Evolutionary conservation across 1,140 invertebrate genomes (phyloP).

Genomic region (Lethrus apterus): DNA sequence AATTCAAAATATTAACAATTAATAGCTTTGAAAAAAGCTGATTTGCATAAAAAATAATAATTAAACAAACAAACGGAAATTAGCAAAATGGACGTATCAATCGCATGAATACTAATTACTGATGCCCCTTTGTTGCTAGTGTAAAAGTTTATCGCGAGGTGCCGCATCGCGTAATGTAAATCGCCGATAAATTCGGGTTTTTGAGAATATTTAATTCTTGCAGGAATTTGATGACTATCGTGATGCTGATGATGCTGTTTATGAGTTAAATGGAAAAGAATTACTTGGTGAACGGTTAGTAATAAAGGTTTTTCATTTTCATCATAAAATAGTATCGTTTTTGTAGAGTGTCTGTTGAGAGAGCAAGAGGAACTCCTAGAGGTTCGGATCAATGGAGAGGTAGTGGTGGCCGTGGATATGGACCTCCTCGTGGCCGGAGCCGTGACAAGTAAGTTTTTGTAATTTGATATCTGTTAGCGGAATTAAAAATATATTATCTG

Average conservation of each 20-base stretch:
- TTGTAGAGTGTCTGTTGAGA: constrained; percentile 76
- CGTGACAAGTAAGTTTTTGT: constrained; percentile 36
- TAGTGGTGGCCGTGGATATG: constrained; percentile 26
- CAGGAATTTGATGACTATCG: constrained; percentile 93
- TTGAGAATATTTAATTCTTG: no score
- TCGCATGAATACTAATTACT: no score
- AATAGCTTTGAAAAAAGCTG: no score
- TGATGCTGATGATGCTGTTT: constrained; percentile 97
- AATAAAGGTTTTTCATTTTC: neutral
- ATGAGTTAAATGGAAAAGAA: constrained; percentile 95
- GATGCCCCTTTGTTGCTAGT: no score
- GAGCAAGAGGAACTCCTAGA: constrained; percentile 69
- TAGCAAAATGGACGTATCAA: no score
- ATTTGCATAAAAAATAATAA: no score
- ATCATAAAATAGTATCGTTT: constrained; percentile 4
- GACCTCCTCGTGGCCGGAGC: constrained; percentile 30
- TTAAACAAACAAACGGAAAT: no score
- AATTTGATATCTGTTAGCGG: constrained; percentile 2
- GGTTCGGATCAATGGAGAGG: constrained; percentile 43
- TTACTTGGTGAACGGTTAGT: constrained; percentile 69
- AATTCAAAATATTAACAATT: no score
- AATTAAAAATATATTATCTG: no score
- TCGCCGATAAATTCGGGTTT: no score
- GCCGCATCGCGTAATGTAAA: no score
- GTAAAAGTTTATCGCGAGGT: no score